Conservation (phyloP, 2,113 vertebrate species). For the Cyrtonyx montezumae region DNA sequence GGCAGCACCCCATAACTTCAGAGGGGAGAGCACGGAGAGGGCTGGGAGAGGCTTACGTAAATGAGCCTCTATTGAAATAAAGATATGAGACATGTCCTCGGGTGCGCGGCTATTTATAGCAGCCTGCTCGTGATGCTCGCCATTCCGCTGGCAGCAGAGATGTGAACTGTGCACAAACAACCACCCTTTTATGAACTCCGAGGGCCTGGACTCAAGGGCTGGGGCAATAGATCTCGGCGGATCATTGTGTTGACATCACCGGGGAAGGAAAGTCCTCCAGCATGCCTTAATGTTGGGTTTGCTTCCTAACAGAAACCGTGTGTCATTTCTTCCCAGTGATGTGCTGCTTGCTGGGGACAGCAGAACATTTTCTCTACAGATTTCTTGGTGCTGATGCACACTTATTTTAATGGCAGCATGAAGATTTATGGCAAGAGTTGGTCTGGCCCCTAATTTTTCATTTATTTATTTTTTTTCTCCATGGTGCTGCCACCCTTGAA, state of each 20-base stretch:
- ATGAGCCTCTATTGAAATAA: not conserved
- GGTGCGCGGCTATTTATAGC: constrained; percentile 48
- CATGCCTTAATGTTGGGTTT: not conserved
- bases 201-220: not conserved
- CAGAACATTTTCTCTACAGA: not conserved
- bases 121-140: not conserved
- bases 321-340: not conserved
- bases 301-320: not conserved
- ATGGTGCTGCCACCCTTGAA: accelerated
- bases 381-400: not conserved
- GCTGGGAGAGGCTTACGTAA: not conserved
- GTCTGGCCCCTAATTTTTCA: not conserved
- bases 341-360: not conserved
- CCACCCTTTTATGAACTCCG: not conserved
- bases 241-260: not conserved
- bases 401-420: not conserved
- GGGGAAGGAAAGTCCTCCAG: not conserved
- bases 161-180: not conserved
- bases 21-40: not conserved
- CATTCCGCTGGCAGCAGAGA: not conserved
- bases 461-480: not conserved
- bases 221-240: not conserved
- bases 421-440: not conserved
- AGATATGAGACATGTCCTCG: not conserved
- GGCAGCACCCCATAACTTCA: not conserved